Evolutionary conservation across 2,888 invertebrate species (phyloP).

Genomic region (Dusona sp.): DNA sequence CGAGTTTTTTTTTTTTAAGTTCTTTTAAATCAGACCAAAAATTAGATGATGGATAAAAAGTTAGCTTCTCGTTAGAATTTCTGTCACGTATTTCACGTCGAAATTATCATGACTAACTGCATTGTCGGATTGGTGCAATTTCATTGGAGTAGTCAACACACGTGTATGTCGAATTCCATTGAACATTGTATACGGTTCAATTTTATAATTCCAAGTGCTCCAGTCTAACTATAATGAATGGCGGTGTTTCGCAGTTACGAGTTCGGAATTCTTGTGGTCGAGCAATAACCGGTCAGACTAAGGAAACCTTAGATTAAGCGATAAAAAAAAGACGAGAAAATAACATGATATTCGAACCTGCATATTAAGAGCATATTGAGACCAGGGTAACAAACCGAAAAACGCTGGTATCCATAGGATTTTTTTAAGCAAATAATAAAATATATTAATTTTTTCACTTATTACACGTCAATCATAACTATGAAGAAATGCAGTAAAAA

Average conservation of each 20-base stretch:
- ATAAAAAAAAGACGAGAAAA: background rate
- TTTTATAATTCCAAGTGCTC: background rate
- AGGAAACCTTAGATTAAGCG: conserved; percentile 4
- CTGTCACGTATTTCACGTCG: background rate
- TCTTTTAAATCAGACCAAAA: too few relatives aligned
- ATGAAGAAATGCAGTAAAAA: too few relatives aligned
- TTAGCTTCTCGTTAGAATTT: background rate
- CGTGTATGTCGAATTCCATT: background rate
- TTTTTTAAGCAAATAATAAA: too few relatives aligned
- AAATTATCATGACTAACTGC: conserved; percentile 3
- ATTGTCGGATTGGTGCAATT: conserved; percentile 9
- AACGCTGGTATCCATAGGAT: too few relatives aligned
- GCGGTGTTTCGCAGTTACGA: background rate
- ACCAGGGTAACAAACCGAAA: background rate
- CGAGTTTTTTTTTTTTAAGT: too few relatives aligned
- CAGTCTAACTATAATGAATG: background rate
- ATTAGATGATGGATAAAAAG: background rate
- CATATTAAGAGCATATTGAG: background rate
- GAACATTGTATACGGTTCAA: background rate
- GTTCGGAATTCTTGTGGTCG: conserved; percentile 4
- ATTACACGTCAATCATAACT: too few relatives aligned
- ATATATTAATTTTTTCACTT: too few relatives aligned
- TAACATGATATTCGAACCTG: background rate
- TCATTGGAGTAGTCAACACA: conserved; percentile 1
- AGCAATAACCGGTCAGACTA: background rate